Percentiles rank a stretch among this genome's conserved stretches.
phyloP scores from a whole-genome alignment of 2,113 vertebrate species.

The Nothoprocta perdicaria region DNA sequence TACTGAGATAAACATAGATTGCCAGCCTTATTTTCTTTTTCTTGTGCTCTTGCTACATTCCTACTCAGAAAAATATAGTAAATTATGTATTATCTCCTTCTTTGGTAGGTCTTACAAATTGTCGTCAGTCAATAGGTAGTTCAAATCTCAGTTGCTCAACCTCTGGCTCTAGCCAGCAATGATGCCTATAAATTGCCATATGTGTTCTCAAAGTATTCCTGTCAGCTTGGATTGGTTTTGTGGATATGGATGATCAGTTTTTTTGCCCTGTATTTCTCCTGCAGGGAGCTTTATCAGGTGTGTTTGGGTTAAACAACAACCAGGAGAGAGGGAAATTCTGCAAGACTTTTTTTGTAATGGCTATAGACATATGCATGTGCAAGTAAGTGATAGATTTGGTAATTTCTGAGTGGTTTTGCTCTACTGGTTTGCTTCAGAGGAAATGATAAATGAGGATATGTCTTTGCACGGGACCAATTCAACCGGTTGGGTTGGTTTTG shows the following conservation, averaged over 20 bases:
- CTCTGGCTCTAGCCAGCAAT: background rate
- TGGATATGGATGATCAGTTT: background rate
- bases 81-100: background rate
- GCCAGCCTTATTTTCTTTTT: background rate
- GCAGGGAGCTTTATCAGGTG: background rate
- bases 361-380: rapidly evolving
- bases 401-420: background rate
- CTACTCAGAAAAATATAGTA: background rate
- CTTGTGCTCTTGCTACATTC: background rate
- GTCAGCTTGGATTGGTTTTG: background rate
- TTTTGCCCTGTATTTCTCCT: background rate
- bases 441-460: background rate
- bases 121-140: background rate
- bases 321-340: background rate
- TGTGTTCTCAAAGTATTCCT: background rate
- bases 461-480: background rate
- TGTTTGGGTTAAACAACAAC: background rate
- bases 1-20: background rate
- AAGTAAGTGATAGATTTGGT: background rate
- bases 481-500: background rate
- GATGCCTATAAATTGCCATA: background rate
- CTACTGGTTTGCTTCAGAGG: background rate
- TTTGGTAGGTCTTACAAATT: background rate
- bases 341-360: background rate
- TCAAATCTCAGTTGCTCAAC: background rate